Conservation (phyloP, 2,797 vertebrate genomes). For the Pangasius sanitwongsei region DNA sequence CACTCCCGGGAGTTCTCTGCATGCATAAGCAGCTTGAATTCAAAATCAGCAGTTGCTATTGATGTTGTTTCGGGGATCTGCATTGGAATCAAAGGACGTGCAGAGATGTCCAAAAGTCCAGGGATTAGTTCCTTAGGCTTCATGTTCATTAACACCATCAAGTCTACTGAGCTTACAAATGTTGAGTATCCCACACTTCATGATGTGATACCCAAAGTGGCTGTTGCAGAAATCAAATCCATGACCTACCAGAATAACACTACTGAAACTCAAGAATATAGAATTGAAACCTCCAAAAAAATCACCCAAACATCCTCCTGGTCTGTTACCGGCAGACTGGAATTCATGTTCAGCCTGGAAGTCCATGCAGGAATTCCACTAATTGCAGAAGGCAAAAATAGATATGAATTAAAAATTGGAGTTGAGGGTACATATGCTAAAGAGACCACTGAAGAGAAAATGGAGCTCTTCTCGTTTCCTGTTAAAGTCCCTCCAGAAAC, state of each 20-base stretch:
- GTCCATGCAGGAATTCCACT: slow-evolving; percentile 34
- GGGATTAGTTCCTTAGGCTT: slow-evolving; percentile 42
- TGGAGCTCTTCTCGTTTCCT: slow-evolving; percentile 16
- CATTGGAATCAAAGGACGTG: background rate
- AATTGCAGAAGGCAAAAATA: background rate
- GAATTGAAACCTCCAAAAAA: slow-evolving; percentile 15
- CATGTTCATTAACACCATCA: slow-evolving; percentile 30
- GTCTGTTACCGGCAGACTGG: slow-evolving; percentile 24
- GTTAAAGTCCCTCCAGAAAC: slow-evolving; percentile 38
- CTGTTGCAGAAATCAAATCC: slow-evolving; percentile 40
- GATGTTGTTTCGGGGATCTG: slow-evolving; percentile 44
- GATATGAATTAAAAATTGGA: background rate
- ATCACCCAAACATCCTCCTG: background rate
- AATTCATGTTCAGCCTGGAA: background rate
- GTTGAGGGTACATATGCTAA: background rate
- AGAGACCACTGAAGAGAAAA: background rate
- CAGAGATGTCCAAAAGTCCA: background rate
- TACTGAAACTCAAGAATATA: slow-evolving; percentile 13
- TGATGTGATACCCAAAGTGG: background rate
- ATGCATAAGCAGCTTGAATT: background rate
- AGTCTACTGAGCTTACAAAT: slow-evolving; percentile 23
- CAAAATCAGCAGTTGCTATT: slow-evolving; percentile 3
- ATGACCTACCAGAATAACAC: slow-evolving; percentile 19
- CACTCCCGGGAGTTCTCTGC: slow-evolving; percentile 12
- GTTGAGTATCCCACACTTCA: slow-evolving; percentile 39